Conservation (phyloP, 2,888 invertebrate species). For the Metellina segmentata region DNA sequence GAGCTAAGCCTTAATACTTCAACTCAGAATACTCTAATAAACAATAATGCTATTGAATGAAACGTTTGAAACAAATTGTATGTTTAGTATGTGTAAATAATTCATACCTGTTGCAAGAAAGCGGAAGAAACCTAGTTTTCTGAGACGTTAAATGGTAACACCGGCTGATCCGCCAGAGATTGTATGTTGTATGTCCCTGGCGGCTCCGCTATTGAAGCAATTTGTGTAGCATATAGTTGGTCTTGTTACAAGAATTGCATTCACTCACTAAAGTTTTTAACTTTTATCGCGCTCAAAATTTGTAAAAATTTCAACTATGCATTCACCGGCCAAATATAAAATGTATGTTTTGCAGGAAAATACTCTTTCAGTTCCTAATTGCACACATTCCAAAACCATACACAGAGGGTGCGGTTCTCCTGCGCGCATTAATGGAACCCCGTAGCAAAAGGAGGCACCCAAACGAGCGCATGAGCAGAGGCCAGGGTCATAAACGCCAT, state of each 20-base stretch:
- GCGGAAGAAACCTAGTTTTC: constrained; percentile 54
- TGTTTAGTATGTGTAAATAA: constrained; percentile 37
- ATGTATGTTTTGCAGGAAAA: constrained; percentile 52
- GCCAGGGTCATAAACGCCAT: constrained; percentile 72
- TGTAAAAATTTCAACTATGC: constrained; percentile 55
- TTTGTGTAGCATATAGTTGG: constrained; percentile 70
- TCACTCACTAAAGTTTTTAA: constrained; percentile 38
- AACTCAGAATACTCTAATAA: background rate
- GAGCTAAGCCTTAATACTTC: constrained; percentile 37
- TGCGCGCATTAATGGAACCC: constrained; percentile 74
- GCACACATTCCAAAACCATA: constrained; percentile 71
- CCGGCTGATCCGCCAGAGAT: constrained; percentile 76
- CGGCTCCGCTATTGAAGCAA: constrained; percentile 75
- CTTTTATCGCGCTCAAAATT: constrained; percentile 32
- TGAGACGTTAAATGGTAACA: constrained; percentile 66
- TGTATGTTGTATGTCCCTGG: constrained; percentile 73
- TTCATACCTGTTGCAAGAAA: constrained; percentile 71
- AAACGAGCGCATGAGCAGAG: constrained; percentile 74
- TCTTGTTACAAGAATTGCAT: constrained; percentile 72
- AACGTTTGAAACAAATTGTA: background rate
- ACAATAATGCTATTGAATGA: constrained; percentile 7
- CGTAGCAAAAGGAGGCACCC: constrained; percentile 75
- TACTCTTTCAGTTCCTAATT: constrained; percentile 54
- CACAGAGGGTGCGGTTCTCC: constrained; percentile 75
- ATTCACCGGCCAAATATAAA: constrained; percentile 67